A percentile compares a stretch with the other conserved stretches of the same genome.
Evolutionary conservation across 2,797 vertebrate species (phyloP).

Genomic region (Glyptemys insculpta): DNA sequence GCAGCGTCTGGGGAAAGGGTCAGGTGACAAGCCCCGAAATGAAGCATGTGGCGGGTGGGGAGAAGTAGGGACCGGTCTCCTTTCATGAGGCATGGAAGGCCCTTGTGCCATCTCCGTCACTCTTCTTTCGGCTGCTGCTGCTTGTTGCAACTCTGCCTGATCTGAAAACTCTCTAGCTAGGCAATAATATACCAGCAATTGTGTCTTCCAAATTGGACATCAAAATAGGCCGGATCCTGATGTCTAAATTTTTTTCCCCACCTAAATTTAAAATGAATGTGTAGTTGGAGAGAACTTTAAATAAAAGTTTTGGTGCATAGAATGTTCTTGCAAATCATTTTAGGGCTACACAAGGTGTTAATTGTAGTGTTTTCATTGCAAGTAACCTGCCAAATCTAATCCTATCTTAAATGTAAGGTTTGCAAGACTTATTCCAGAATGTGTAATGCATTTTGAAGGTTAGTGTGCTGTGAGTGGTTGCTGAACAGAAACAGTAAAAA

Average conservation of each 20-base stretch:
- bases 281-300: accelerated
- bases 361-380: not conserved
- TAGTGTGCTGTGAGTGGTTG: not conserved
- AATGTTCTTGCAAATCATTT: not conserved
- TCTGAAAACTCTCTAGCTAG: not conserved
- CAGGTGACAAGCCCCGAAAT: accelerated
- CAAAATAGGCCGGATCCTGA: not conserved
- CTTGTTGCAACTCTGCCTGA: not conserved
- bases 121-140: not conserved
- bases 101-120: not conserved
- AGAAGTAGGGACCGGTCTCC: not conserved
- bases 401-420: not conserved
- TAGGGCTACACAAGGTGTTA: accelerated
- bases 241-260: not conserved
- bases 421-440: not conserved
- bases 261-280: not conserved
- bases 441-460: not conserved
- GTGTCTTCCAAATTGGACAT: not conserved
- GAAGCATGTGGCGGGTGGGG: not conserved
- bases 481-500: slow-evolving; percentile 16
- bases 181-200: not conserved
- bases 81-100: accelerated
- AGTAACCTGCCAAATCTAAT: not conserved
- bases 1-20: not conserved
- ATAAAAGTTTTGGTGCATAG: not conserved